Conservation (phyloP, 2,888 invertebrate genomes). For the Pemphredon lugubris region DNA sequence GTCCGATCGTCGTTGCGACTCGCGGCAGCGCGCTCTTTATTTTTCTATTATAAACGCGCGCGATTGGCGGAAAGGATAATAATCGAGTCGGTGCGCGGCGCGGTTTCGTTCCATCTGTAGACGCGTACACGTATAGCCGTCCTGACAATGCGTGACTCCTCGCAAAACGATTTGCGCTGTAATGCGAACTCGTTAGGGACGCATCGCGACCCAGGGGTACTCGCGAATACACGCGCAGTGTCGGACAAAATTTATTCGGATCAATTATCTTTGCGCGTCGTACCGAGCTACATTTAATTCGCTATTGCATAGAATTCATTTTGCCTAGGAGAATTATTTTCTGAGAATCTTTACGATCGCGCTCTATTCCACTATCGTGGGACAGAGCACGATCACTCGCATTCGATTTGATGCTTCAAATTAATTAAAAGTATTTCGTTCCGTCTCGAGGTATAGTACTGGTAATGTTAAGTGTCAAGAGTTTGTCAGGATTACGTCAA, state of each 20-base stretch:
- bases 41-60: slow-evolving; percentile 51
- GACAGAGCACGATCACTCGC: too few species aligned
- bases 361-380: too few species aligned
- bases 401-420: too few species aligned
- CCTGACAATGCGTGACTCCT: slow-evolving; percentile 11
- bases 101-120: slow-evolving; percentile 9
- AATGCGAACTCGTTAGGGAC: slow-evolving; percentile 7
- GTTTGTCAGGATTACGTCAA: too few species aligned
- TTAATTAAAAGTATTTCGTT: too few species aligned
- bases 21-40: slow-evolving; percentile 49
- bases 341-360: too few species aligned
- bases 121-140: slow-evolving; percentile 7
- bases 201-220: slow-evolving; percentile 4
- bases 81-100: slow-evolving; percentile 1
- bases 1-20: slow-evolving; percentile 25
- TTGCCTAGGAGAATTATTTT: too few species aligned
- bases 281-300: not conserved
- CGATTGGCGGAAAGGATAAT: slow-evolving; percentile 10
- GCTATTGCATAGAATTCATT: too few species aligned
- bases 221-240: not conserved
- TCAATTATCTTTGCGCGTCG: not conserved
- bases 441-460: too few species aligned
- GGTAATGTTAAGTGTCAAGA: too few species aligned
- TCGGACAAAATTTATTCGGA: not conserved
- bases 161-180: slow-evolving; percentile 1